Evolutionary conservation across 2,113 vertebrate species (phyloP).

Genomic region (Anolis sagrei): DNA sequence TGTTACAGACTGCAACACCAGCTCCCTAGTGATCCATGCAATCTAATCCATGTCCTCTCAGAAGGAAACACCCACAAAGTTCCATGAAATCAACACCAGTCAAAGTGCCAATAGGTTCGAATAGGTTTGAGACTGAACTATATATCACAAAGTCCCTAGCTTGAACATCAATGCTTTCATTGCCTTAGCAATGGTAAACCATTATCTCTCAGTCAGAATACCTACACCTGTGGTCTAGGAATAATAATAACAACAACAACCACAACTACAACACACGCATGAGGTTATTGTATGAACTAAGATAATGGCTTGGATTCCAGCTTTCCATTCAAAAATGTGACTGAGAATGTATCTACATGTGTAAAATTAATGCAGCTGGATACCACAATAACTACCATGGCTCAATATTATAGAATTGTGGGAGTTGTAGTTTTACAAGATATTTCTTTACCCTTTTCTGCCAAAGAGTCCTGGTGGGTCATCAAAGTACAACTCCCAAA

Average conservation of each 20-base stretch:
- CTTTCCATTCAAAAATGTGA: background rate
- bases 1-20: background rate
- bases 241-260: background rate
- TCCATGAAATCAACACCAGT: background rate
- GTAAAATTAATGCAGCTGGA: too few relatives aligned
- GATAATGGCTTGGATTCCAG: background rate
- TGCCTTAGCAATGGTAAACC: background rate
- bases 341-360: too few relatives aligned
- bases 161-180: background rate
- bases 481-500: too few relatives aligned
- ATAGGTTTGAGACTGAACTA: background rate
- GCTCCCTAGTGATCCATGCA: background rate
- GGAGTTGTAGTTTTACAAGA: too few relatives aligned
- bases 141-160: background rate
- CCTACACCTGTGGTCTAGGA: background rate
- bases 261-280: too few relatives aligned
- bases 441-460: too few relatives aligned
- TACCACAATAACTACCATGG: too few relatives aligned
- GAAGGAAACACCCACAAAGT: background rate
- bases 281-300: background rate
- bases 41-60: background rate
- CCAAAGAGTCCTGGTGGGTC: too few relatives aligned
- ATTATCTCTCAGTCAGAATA: background rate
- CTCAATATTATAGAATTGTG: too few relatives aligned
- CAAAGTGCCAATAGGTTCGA: background rate